Evolutionary conservation across 2,888 invertebrate genomes (phyloP).

Genomic region (Podotricha telesiphe): DNA sequence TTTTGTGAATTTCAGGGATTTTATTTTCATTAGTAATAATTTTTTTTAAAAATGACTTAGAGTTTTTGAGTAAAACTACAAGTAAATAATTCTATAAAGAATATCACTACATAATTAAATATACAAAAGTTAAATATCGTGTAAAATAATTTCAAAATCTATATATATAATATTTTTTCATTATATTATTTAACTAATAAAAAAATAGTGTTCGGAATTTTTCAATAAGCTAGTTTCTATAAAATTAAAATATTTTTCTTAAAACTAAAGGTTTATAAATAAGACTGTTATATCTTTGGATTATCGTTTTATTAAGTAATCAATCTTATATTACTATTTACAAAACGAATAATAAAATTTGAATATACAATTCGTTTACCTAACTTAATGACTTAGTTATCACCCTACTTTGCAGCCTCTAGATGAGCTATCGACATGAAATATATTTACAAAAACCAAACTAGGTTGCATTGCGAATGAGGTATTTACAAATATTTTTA

Average conservation of each 20-base stretch:
- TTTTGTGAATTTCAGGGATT: too few relatives aligned
- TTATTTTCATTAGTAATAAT: too few relatives aligned
- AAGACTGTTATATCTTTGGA: conserved; percentile 66
- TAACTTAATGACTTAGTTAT: conserved; percentile 83
- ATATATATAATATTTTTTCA: too few relatives aligned
- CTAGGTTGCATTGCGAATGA: conserved; percentile 57
- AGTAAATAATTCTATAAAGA: too few relatives aligned
- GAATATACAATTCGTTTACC: conserved; percentile 62
- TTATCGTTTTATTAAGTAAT: conserved; percentile 68
- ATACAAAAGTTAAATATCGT: too few relatives aligned
- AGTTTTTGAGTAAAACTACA: too few relatives aligned
- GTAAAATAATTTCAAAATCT: too few relatives aligned
- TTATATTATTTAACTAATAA: too few relatives aligned
- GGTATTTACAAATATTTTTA: conserved; percentile 39
- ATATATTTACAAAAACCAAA: conserved; percentile 74
- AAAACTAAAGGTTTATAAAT: conserved; percentile 39
- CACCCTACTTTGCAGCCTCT: conserved; percentile 81
- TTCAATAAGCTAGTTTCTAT: too few relatives aligned
- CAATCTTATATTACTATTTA: conserved; percentile 75
- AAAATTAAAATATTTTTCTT: neutral
- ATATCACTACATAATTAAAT: too few relatives aligned
- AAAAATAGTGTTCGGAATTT: too few relatives aligned
- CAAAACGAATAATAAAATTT: conserved; percentile 60
- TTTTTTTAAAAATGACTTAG: too few relatives aligned
- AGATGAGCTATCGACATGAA: conserved; percentile 71